Evolutionary conservation across 2,113 vertebrate species (phyloP), one percentile per base, ranked within the genome.

Genomic region (Perca fluviatilis): DNA sequence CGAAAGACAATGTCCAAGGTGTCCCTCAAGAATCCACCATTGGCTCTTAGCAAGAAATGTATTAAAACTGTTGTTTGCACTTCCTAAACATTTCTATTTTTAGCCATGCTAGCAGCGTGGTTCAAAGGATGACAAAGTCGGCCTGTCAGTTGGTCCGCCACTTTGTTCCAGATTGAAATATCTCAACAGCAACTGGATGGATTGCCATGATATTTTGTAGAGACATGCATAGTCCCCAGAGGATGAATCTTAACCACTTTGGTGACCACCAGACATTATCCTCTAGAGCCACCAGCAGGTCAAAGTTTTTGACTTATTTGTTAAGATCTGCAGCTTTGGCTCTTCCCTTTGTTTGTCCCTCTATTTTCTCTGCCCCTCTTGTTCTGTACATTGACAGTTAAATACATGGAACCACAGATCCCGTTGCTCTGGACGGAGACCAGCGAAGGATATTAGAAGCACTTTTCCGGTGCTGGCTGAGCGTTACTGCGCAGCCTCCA

Each of bases 141-240:
- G 7, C 14, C 9, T 33, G 12, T 70, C 47, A 21, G n/a, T 6
- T 25, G n/a, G 1, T 63, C 50, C 8, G 56, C 6, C 23, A 63
- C 49, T 46, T 53, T 53, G 49, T 67, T 63, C 65, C 21, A 50
- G 21, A 57, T 16, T 56, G 33, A 67, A 61, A 61, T 79, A 50
- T 74, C 1, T 61, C 25, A 8, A 53, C 21, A 43, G 16, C 61
- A 51, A 11, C 15, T 67, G 18, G 6, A 84, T 69, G 23, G 57
- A 49, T 62, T 66, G 69, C 16, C 27, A 30, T 73, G 18, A 13
- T 14, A 49, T 74, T 11, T 54, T 67, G 33, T 15, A 43, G n/a
- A 62, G 12, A 61, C 51, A 14, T 66, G 46, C 1, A 7, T 5
- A 5, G 4, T 66, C 21, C 23, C 40, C 13, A 47, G 40, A 27